Conservation (phyloP, 2,888 invertebrate species). For the Horisme vitalbata region DNA sequence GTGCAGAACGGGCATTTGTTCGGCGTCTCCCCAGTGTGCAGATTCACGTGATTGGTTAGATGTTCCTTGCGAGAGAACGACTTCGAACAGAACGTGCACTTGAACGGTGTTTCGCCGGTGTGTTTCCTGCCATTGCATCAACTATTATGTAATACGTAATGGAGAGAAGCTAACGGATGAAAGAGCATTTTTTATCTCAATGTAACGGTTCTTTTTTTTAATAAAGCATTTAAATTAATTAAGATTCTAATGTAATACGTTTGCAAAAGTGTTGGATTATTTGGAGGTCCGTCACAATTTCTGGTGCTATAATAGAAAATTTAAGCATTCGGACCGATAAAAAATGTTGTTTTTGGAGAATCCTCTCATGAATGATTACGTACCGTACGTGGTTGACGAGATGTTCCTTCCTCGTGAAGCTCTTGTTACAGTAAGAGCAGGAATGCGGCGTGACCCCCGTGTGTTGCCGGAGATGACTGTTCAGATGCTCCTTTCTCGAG, state of each 20-base stretch:
- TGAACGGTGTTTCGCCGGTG: constrained; percentile 91
- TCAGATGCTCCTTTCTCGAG: constrained; percentile 93
- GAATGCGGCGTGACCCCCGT: constrained; percentile 87
- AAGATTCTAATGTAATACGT: no score
- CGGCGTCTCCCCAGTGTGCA: constrained; percentile 88
- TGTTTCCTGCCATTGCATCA: constrained; percentile 82
- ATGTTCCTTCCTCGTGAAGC: constrained; percentile 88
- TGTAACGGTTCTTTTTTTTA: no score
- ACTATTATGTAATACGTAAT: constrained; percentile 12
- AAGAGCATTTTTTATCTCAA: no score
- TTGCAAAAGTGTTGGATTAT: no score
- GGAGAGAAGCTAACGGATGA: background rate
- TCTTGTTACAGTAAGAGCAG: constrained; percentile 87
- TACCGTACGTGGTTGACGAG: constrained; percentile 85
- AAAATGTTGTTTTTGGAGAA: no score
- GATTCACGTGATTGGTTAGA: constrained; percentile 93
- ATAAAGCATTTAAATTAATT: no score
- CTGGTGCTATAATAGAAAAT: no score
- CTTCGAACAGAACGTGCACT: constrained; percentile 87
- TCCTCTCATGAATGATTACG: no score
- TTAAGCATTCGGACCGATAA: no score
- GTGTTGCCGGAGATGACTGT: constrained; percentile 91
- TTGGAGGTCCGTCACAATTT: no score
- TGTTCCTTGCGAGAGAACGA: constrained; percentile 91
- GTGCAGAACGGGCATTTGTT: constrained; percentile 89